Conservation (phyloP, 92 coral and sea anemone species). For the Porites rus region DNA sequence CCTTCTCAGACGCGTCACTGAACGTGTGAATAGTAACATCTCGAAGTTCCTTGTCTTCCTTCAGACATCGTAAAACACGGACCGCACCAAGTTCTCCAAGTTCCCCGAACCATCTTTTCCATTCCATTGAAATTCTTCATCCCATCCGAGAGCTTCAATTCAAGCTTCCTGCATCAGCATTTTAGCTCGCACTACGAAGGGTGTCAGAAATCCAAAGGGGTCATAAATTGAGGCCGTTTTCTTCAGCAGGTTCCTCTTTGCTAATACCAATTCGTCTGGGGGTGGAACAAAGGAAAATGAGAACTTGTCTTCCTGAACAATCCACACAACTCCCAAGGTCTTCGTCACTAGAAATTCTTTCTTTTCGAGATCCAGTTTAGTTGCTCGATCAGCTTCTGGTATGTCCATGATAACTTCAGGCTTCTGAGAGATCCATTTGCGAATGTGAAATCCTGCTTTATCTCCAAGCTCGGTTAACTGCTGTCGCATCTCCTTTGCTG, state of each 20-base stretch:
- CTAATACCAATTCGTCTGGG: conserved; percentile 44
- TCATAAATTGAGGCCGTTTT: conserved; percentile 46
- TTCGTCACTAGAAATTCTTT: conserved; percentile 51
- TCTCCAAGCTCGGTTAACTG: conserved; percentile 65
- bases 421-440: conserved; percentile 66
- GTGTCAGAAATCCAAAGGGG: too few relatives aligned
- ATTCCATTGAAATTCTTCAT: too few relatives aligned
- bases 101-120: conserved; percentile 2
- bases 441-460: conserved; percentile 67
- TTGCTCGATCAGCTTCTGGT: conserved; percentile 53
- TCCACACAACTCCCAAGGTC: conserved; percentile 67
- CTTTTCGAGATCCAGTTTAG: conserved; percentile 56
- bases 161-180: too few relatives aligned
- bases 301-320: conserved; percentile 60
- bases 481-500: conserved; percentile 26
- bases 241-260: conserved; percentile 62
- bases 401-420: conserved; percentile 48
- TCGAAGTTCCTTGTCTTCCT: too few relatives aligned
- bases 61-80: too few relatives aligned
- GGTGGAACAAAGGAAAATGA: conserved; percentile 49
- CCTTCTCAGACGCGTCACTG: too few relatives aligned
- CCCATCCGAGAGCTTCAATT: too few relatives aligned
- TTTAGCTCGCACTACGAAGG: too few relatives aligned
- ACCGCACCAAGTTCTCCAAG: too few relatives aligned
- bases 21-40: too few relatives aligned